Percentiles rank a stretch among this genome's conserved stretches.
phyloP scores from a whole-genome alignment of 2,888 invertebrate genomes.

The Synergus itoensis region DNA sequence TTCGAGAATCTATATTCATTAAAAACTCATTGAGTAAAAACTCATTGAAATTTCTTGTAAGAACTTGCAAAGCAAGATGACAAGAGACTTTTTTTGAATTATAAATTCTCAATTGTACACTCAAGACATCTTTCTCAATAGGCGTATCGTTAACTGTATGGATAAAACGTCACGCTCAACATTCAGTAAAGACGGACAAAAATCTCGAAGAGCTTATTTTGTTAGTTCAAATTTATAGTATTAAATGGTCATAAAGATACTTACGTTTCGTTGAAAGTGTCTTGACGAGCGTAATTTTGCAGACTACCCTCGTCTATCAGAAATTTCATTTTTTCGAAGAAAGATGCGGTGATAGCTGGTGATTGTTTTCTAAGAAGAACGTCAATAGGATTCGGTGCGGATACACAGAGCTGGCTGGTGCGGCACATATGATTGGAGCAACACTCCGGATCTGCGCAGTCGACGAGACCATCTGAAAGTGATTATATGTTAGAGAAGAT shows the following conservation, averaged over 20 bases:
- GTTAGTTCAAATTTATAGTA: not conserved
- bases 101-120: not conserved
- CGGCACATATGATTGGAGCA: constrained; percentile 91
- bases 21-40: not conserved
- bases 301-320: constrained; percentile 98
- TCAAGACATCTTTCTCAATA: not conserved
- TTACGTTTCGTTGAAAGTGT: constrained; percentile 99
- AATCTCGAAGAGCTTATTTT: constrained; percentile 36
- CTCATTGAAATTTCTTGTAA: not conserved
- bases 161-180: constrained; percentile 65
- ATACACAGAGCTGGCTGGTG: constrained; percentile 93
- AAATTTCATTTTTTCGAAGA: constrained; percentile 99
- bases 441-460: constrained; percentile 99
- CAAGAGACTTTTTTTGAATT: not conserved
- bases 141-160: not conserved
- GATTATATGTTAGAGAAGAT: not conserved
- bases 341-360: constrained; percentile 97
- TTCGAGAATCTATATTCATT: not conserved
- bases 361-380: constrained; percentile 97
- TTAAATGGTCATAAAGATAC: constrained; percentile 64
- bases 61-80: not conserved
- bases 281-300: constrained; percentile 97
- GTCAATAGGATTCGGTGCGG: constrained; percentile 97
- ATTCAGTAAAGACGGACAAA: constrained; percentile 72
- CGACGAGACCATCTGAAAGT: constrained; percentile 94